Evolutionary conservation across 2,113 vertebrate species (phyloP).

Genomic region (Nestor notabilis): DNA sequence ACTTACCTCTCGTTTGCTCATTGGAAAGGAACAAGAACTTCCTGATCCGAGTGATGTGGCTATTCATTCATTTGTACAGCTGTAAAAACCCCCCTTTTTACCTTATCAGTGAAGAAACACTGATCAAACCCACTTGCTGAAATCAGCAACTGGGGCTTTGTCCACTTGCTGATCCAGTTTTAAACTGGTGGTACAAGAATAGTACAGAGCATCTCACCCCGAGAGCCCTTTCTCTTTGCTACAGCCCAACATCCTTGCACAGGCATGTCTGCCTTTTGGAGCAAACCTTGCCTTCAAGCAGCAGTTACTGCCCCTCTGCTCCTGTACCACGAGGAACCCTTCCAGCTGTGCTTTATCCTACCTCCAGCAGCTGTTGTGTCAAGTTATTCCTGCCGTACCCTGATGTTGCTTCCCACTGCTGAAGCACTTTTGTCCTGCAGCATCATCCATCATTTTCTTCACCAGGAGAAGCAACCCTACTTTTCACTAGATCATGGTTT

Average conservation of each 20-base stretch:
- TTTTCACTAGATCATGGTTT: not conserved
- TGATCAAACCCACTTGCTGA: not conserved
- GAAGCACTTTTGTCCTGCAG: not conserved
- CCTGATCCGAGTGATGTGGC: not conserved
- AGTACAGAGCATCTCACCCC: rapidly evolving
- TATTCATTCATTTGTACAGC: not conserved
- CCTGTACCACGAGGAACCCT: rapidly evolving
- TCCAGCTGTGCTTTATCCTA: not conserved
- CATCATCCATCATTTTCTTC: not conserved
- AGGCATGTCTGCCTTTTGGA: rapidly evolving
- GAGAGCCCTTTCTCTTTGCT: too few relatives aligned
- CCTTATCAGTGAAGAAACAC: not conserved
- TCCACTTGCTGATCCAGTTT: not conserved
- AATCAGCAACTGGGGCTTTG: not conserved
- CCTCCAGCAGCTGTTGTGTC: not conserved
- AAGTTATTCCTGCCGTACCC: too few relatives aligned
- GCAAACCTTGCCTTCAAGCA: too few relatives aligned
- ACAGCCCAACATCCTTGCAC: not conserved
- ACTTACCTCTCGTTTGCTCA: not conserved
- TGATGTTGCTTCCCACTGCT: not conserved
- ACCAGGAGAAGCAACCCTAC: too few relatives aligned
- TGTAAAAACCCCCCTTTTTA: not conserved
- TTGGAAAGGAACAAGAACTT: too few relatives aligned
- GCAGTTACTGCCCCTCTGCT: not conserved
- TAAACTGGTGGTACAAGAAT: too few relatives aligned